These are phyloP conservation scores for Perdita meconis DNA, from an alignment of 2,888 invertebrate species.

Conservation along the genomic window DNA sequence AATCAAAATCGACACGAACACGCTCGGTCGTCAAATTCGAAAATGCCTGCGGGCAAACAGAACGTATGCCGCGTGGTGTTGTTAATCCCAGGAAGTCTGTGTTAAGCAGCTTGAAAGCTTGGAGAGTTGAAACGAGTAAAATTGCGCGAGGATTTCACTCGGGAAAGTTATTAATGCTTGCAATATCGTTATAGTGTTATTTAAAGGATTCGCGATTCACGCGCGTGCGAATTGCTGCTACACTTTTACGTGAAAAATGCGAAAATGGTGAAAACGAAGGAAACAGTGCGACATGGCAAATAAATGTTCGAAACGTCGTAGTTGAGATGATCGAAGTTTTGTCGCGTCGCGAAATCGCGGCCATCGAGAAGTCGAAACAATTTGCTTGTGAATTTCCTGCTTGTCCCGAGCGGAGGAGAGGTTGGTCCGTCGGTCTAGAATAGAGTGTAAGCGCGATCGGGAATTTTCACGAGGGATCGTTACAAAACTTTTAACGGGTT, in stretches of 20 bases:
- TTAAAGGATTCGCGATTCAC: constrained; percentile 29
- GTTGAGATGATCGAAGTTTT: too few relatives aligned
- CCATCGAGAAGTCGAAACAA: not conserved
- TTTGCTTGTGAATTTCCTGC: constrained; percentile 40
- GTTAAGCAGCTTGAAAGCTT: constrained; percentile 60
- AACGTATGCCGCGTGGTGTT: constrained; percentile 30
- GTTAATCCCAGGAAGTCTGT: constrained; percentile 54
- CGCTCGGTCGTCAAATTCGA: constrained; percentile 25
- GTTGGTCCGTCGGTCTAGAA: constrained; percentile 6
- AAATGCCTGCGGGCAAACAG: constrained; percentile 10
- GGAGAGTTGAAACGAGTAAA: constrained; percentile 45
- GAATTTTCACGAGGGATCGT: constrained; percentile 78
- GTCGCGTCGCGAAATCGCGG: not conserved
- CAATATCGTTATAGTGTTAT: constrained; percentile 49
- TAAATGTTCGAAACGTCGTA: too few relatives aligned
- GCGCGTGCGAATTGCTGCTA: constrained; percentile 29
- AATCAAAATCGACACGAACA: constrained; percentile 18
- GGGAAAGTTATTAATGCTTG: constrained; percentile 51
- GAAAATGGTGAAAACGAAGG: too few relatives aligned
- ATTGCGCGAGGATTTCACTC: constrained; percentile 45
- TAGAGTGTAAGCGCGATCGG: constrained; percentile 68
- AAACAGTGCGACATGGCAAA: too few relatives aligned
- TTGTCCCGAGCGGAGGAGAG: constrained; percentile 37
- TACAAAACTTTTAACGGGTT: constrained; percentile 81
- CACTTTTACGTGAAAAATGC: constrained; percentile 6